Evolutionary conservation across 2,113 vertebrate genomes (phyloP).

Genomic region (Paracanthobrama guichenoti): DNA sequence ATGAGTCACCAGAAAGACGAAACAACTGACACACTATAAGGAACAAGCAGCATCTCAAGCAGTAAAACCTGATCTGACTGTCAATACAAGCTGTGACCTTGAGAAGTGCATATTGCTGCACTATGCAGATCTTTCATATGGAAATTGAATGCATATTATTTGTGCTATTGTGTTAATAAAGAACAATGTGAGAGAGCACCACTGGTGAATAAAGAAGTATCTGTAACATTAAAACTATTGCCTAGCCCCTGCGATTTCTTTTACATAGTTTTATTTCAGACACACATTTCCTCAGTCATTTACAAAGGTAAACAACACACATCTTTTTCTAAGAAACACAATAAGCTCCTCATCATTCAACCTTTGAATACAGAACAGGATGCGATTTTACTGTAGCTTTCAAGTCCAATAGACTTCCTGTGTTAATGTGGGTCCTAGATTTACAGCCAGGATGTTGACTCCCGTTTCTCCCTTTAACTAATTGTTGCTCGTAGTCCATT

Average conservation of each 20-base stretch:
- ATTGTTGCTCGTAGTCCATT: not conserved
- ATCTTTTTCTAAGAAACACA: not conserved
- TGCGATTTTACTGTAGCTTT: constrained; percentile 5
- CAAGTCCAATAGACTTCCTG: constrained; percentile 12
- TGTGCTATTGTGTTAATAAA: constrained; percentile 2
- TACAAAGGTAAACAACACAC: not conserved
- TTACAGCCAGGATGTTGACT: constrained; percentile 29
- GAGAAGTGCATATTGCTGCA: constrained; percentile 14
- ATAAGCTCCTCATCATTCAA: not conserved
- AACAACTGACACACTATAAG: constrained; percentile 4
- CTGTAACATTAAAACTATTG: not conserved
- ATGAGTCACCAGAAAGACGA: not conserved
- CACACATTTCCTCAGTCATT: not conserved
- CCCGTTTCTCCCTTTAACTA: not conserved
- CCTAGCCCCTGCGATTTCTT: not conserved
- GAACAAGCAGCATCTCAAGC: not conserved
- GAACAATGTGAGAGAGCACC: not conserved
- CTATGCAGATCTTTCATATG: constrained; percentile 16
- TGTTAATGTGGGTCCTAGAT: not conserved
- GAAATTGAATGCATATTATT: not conserved
- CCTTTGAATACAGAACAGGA: constrained; percentile 16
- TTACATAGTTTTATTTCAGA: not conserved
- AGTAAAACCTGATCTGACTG: constrained; percentile 32
- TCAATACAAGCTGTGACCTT: constrained; percentile 29
- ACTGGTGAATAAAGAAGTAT: not conserved